phyloP scores from a whole-genome alignment of 1,140 invertebrate species.

The Oedothorax gibbosus region DNA sequence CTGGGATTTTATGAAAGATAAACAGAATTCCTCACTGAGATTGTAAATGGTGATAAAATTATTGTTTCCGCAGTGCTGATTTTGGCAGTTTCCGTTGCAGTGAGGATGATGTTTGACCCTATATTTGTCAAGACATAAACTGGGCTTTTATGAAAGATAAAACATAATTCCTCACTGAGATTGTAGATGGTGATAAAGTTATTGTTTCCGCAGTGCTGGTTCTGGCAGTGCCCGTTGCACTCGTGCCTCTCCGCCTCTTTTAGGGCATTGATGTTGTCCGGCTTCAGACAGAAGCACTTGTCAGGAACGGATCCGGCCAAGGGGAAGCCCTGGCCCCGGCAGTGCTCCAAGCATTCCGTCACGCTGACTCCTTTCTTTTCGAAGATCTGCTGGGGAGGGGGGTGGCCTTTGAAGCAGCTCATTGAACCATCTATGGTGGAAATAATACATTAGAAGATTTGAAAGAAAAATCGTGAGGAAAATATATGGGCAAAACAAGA shows the following conservation, averaged over 20 bases:
- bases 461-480: too few species aligned
- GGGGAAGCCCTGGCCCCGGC: slow-evolving; percentile 39
- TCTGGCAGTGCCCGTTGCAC: slow-evolving; percentile 49
- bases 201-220: slow-evolving; percentile 56
- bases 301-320: slow-evolving; percentile 32
- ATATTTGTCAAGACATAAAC: too few species aligned
- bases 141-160: too few species aligned
- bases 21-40: slow-evolving; percentile 37
- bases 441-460: too few species aligned
- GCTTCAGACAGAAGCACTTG: slow-evolving; percentile 39
- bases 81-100: slow-evolving; percentile 48
- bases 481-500: too few species aligned
- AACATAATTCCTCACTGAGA: slow-evolving; percentile 36
- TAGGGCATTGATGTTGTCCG: slow-evolving; percentile 32
- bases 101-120: too few species aligned
- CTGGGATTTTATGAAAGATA: too few species aligned
- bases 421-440: slow-evolving; percentile 42
- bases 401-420: slow-evolving; percentile 53
- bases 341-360: slow-evolving; percentile 61
- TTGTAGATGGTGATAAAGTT: slow-evolving; percentile 53
- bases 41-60: slow-evolving; percentile 55
- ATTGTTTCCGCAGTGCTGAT: slow-evolving; percentile 58
- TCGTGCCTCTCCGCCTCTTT: slow-evolving; percentile 14
- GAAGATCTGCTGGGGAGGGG: slow-evolving; percentile 23
- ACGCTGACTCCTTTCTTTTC: slow-evolving; percentile 47